phyloP scores from a whole-genome alignment of 1,140 invertebrate genomes.

The Drosophila tani region DNA sequence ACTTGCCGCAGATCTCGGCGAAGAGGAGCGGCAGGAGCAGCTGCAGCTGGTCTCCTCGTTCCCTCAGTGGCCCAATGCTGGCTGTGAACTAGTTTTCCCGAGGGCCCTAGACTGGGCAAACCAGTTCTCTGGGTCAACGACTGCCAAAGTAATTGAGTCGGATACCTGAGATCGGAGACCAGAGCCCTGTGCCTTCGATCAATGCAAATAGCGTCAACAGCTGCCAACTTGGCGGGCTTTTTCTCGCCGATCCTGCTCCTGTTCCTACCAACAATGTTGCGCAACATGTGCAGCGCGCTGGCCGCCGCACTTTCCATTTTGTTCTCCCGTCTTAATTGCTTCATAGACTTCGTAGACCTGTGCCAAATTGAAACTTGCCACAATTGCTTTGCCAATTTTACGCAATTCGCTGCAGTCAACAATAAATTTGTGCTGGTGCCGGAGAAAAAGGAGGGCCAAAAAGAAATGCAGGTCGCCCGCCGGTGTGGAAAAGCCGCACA shows the following conservation, averaged over 20 bases:
- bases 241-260: conserved; percentile 8
- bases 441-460: conserved; percentile 43
- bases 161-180: background rate
- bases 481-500: conserved; percentile 48
- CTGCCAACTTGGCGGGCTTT: conserved; percentile 54
- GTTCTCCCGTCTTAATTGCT: conserved; percentile 60
- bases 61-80: conserved; percentile 32
- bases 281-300: conserved; percentile 26
- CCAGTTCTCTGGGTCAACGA: conserved; percentile 67
- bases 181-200: conserved; percentile 31
- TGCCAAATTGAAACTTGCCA: conserved; percentile 77
- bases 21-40: conserved; percentile 12
- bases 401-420: conserved; percentile 81
- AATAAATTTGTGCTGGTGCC: conserved; percentile 75
- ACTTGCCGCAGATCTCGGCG: conserved; percentile 28
- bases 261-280: conserved; percentile 30
- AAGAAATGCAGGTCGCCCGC: conserved; percentile 74
- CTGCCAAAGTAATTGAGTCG: conserved; percentile 69
- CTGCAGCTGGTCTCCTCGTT: conserved; percentile 17
- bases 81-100: conserved; percentile 54
- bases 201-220: conserved; percentile 68
- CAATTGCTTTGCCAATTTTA: conserved; percentile 76
- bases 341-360: conserved; percentile 67
- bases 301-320: conserved; percentile 51
- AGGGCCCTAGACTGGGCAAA: conserved; percentile 45